Base-by-base conservation (phyloP, 2,888 invertebrate species). In the Isoperla grammatica region DNA sequence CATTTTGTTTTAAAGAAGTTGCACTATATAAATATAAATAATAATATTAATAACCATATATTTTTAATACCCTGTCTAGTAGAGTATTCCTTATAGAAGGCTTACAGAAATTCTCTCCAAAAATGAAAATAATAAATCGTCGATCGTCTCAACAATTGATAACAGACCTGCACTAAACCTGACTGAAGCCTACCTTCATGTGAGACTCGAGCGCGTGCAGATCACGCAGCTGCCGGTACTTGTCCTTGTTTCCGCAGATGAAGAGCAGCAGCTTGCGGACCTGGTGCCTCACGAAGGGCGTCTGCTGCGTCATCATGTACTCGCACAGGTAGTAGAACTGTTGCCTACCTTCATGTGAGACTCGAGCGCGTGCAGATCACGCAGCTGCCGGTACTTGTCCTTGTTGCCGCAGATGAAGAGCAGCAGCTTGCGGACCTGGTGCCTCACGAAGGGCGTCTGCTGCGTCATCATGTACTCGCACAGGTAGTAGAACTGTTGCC, bases 401-500 rank as follows among this genome's bases (percentile, higher is more conserved):
- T 96, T 95, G 58, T 90, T 94, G 19, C 95, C 96, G 73, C 96
- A 95, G 66, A 97, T 87, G 68, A 94, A 88, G 66, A 97, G 79
- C 15, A 98, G 75, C 15, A 98, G 78, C 75, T 97, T 97, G 57
- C 97, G 84, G 0, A 91, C 90, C 81, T 96, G 95, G 67, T 95
- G 84, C 61, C 83, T 81, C 1, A 90, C 85, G 69, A 85, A 85
- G 6, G 95, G 92, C n/a, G 94, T 91, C 71, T 92, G 90, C 66
- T 88, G 88, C 54, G 90, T 88, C 91, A 96, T 95, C 90, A 95
- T 92, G 71, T 94, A 95, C 71, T 95, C 94, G 75, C 95, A 95
- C 2, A 95, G 80, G 57, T 88, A 82, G 43, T 86, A 86, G 66
- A 86, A 86, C 91, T n/a, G n/a, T n/a, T n/a, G n/a, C n/a, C n/a